phyloP scores from a whole-genome alignment of 2,113 vertebrate genomes.

The Myotis davidii region DNA sequence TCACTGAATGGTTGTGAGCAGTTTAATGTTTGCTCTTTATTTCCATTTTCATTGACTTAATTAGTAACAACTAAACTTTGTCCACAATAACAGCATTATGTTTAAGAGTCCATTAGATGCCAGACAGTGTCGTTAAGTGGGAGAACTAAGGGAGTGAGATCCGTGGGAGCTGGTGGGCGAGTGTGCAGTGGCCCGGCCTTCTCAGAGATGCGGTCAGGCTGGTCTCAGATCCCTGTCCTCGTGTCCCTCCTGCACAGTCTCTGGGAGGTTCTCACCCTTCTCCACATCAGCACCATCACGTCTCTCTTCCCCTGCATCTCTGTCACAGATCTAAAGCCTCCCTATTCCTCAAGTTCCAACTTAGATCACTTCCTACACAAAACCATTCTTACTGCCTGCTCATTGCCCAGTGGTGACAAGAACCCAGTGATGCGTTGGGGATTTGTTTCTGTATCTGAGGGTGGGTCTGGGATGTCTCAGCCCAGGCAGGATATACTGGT shows the following conservation, averaged over 20 bases:
- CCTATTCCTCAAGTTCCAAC: background rate
- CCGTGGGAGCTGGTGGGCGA: background rate
- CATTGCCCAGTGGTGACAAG: background rate
- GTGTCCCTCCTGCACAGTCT: background rate
- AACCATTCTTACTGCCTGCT: background rate
- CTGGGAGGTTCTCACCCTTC: background rate
- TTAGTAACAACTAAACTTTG: constrained; percentile 59
- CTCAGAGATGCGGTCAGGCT: background rate
- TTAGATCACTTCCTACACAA: background rate
- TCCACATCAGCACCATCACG: background rate
- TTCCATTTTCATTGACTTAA: constrained; percentile 53
- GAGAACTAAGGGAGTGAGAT: background rate
- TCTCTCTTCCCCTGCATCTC: background rate
- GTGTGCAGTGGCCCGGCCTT: background rate
- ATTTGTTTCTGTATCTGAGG: background rate
- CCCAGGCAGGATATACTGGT: background rate
- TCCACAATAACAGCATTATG: constrained; percentile 31
- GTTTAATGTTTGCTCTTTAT: constrained; percentile 53
- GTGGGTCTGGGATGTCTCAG: background rate
- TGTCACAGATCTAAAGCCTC: background rate
- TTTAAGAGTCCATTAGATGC: constrained; percentile 63
- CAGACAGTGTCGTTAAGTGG: background rate
- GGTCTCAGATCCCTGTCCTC: background rate
- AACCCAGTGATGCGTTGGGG: background rate
- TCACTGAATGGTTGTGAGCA: background rate